phyloP scores from a whole-genome alignment of 2,888 invertebrate genomes.

The Agrotis segetum region DNA sequence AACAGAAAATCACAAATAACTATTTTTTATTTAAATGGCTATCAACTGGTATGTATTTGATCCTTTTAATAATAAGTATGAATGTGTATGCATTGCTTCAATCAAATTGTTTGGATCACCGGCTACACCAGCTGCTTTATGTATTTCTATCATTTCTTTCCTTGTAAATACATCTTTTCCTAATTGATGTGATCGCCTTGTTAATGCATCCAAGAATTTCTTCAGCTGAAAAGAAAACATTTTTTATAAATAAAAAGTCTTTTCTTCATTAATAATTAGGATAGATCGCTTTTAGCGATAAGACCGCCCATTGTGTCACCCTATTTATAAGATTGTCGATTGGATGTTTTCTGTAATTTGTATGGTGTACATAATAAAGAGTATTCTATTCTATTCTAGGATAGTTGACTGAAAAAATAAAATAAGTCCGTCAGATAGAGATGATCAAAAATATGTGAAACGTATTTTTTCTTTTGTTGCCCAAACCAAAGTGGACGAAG shows the following conservation, averaged over 20 bases:
- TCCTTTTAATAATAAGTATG: slow-evolving; percentile 96
- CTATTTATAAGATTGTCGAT: no score
- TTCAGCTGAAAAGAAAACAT: slow-evolving; percentile 90
- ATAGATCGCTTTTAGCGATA: no score
- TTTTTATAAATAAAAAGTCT: background rate
- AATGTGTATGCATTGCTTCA: slow-evolving; percentile 95
- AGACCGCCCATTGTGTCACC: no score
- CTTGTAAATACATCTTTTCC: slow-evolving; percentile 94
- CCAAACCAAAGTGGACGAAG: no score
- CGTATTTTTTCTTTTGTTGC: no score
- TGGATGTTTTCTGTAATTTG: no score
- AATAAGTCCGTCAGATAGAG: no score
- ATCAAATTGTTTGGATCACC: slow-evolving; percentile 93
- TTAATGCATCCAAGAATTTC: slow-evolving; percentile 93
- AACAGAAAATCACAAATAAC: background rate
- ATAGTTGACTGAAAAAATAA: no score
- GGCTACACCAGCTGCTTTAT: slow-evolving; percentile 92
- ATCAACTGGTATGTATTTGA: slow-evolving; percentile 93
- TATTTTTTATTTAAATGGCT: slow-evolving; percentile 72
- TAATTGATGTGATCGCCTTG: slow-evolving; percentile 92
- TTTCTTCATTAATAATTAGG: background rate
- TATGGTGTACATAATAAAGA: no score
- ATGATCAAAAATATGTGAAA: no score
- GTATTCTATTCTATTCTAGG: no score
- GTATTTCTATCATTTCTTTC: slow-evolving; percentile 94